Evolutionary conservation across 2,888 invertebrate species (phyloP).

Genomic region (Nebria brevicollis): DNA sequence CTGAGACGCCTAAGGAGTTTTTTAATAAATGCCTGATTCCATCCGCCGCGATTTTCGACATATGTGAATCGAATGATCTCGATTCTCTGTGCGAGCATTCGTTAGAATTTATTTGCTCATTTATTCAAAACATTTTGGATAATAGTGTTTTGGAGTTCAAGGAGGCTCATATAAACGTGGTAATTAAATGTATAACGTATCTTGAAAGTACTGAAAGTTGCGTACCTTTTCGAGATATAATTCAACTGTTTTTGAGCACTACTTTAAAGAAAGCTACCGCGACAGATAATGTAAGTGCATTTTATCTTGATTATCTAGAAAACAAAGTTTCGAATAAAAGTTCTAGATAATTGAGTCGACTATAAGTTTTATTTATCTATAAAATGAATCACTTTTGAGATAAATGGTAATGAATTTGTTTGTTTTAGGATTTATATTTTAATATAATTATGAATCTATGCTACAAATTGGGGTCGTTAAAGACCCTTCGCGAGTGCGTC

Average conservation of each 20-base stretch:
- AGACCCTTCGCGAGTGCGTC: not conserved
- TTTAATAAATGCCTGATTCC: slow-evolving; percentile 17
- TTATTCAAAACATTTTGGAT: slow-evolving; percentile 19
- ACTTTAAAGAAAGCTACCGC: not conserved
- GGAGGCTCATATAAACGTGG: slow-evolving; percentile 15
- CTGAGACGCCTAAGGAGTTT: slow-evolving; percentile 14
- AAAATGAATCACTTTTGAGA: too few species aligned
- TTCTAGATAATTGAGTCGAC: not conserved
- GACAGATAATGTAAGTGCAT: slow-evolving; percentile 24
- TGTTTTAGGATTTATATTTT: slow-evolving; percentile 11
- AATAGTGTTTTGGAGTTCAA: slow-evolving; percentile 9
- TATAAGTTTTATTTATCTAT: too few species aligned
- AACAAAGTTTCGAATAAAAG: not conserved
- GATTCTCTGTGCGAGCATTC: slow-evolving; percentile 18
- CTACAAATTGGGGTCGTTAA: not conserved
- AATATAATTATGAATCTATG: slow-evolving; percentile 2
- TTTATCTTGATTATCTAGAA: not conserved
- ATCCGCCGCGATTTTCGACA: slow-evolving; percentile 2
- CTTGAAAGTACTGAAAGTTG: slow-evolving; percentile 17
- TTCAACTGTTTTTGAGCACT: slow-evolving; percentile 5
- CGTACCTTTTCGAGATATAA: slow-evolving; percentile 32
- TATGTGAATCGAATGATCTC: slow-evolving; percentile 21
- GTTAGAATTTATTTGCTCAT: slow-evolving; percentile 10
- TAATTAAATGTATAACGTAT: slow-evolving; percentile 22
- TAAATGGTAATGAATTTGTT: too few species aligned